Percentiles rank a stretch among this genome's conserved stretches.
phyloP scores from a whole-genome alignment of 1,140 invertebrate genomes.

The Meloidogyne chitwoodi region DNA sequence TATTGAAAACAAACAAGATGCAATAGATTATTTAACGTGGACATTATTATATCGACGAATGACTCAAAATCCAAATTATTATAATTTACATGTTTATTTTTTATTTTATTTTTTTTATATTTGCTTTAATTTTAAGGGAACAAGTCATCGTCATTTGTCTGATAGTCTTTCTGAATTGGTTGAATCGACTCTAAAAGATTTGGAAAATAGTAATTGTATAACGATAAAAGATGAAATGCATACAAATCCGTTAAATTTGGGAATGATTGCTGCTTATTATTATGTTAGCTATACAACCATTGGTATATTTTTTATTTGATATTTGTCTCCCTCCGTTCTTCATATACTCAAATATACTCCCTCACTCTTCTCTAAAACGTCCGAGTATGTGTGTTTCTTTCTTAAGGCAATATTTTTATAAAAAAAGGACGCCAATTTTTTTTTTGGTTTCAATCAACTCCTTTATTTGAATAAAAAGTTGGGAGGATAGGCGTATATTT shows the following conservation, averaged over 20 bases:
- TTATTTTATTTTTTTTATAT: constrained; percentile 19
- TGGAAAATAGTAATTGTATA: constrained; percentile 97
- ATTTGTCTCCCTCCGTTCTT: too few relatives aligned
- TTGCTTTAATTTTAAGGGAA: constrained; percentile 61
- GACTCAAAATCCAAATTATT: constrained; percentile 99
- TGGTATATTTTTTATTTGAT: constrained; percentile 63
- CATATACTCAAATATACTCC: too few relatives aligned
- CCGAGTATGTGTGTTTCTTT: too few relatives aligned
- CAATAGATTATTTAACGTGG: constrained; percentile 98
- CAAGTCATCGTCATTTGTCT: constrained; percentile 81
- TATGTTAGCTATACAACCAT: constrained; percentile 99
- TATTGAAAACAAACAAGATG: constrained; percentile 99
- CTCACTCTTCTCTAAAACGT: too few relatives aligned
- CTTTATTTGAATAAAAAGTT: too few relatives aligned
- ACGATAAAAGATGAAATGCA: constrained; percentile 97
- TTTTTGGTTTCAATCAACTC: too few relatives aligned
- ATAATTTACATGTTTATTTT: constrained; percentile 90
- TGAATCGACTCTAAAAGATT: constrained; percentile 86
- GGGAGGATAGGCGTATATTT: too few relatives aligned
- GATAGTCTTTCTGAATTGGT: constrained; percentile 97
- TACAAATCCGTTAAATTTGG: constrained; percentile 86
- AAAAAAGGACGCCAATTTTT: too few relatives aligned
- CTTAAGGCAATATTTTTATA: too few relatives aligned
- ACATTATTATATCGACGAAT: constrained; percentile 92
- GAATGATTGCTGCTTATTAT: constrained; percentile 99